Evolutionary conservation across 2,888 invertebrate genomes (phyloP), one percentile per base, ranked within the genome.

Genomic region (Dicyrtomina minuta): DNA sequence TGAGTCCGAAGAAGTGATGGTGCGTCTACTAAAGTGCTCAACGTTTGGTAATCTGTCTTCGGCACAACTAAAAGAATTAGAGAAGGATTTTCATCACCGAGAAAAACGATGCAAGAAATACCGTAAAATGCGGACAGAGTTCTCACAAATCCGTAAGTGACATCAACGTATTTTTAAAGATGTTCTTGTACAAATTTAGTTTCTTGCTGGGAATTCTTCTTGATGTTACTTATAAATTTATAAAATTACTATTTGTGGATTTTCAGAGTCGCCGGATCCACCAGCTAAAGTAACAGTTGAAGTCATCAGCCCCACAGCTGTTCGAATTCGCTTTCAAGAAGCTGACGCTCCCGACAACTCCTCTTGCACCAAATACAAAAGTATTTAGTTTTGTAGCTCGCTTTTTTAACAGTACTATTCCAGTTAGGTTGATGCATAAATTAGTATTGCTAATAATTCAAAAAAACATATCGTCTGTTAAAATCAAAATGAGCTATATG

Each of bases 331-430:
- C 73, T 88, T 90, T 79, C 88, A 90, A 41, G 71, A 71, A 49
- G 65, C 56, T 79, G 87, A 88, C 55, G 83, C 84, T 72, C 84
- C 84, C 74, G 92, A 92, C 79, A 89, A 90, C 20, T 88, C 91
- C 15, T 88, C 94, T 71, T 89, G 91, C 79, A 96, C 95, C 44
- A 94, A 94, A 84, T 96, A 91, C 82, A 93, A 90, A 89, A 90
- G 93, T 93, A 82, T 17, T 6, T 6, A 15, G n/a, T n/a, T n/a
- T n/a, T n/a, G n/a, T n/a, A n/a, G n/a, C n/a, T n/a, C n/a, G n/a
- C n/a, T n/a, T n/a, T n/a, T n/a, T n/a, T n/a, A n/a, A n/a, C n/a
- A n/a, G n/a, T n/a, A n/a, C n/a, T n/a, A n/a, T n/a, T n/a, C n/a
- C n/a, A n/a, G n/a, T n/a, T n/a, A n/a, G n/a, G n/a, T n/a, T n/a